Base-by-base conservation (phyloP, 2,888 invertebrate species). In the Venustoraphidia nigricollis region DNA sequence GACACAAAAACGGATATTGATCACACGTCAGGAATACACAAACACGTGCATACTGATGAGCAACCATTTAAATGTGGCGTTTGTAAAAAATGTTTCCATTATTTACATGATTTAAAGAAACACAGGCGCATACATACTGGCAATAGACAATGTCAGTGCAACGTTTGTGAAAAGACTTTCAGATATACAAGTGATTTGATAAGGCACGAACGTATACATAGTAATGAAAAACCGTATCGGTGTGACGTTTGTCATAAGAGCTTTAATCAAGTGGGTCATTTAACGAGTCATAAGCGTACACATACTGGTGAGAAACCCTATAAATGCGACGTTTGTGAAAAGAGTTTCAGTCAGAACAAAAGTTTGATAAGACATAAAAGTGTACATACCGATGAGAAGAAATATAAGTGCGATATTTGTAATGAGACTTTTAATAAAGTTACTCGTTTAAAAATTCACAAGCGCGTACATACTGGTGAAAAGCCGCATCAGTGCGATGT, bases 281-380 rank as follows among this genome's bases (percentile, higher is more conserved):
- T 47, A 36, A 40, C 35, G 9, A 47, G 43, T 37, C 47, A 47
- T 27, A 42, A 35, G 9, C 8, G 47, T n/a, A 70, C 66, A 0
- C 72, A 72, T 42, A 62, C 67, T 0, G 70, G 71, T 47, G 71
- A 71, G 49, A 58, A 65, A 1, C 71, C 71, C 0, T 72, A 60
- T 44, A 45, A 56, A 0, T 72, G 72, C 17, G 62, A 66, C 1
- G 68, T 69, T 0, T 72, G 72, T 46, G 64, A 66, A 52, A 66
- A 69, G 0, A 62, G 64, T 27, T 72, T 65, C 52, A 67, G 66
- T 1, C 70, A 69, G 2, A 71, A 70, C 46, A 70, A 70, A 2
- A 69, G 70, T 47, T 62, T 72, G 6, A 66, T 34, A 10, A 47
- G 43, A 27, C 47, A 47, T 47, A 42, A 40, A 37, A 41, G 37